phyloP scores from a whole-genome alignment of 2,888 invertebrate species.

The Macroteleia sp. region DNA sequence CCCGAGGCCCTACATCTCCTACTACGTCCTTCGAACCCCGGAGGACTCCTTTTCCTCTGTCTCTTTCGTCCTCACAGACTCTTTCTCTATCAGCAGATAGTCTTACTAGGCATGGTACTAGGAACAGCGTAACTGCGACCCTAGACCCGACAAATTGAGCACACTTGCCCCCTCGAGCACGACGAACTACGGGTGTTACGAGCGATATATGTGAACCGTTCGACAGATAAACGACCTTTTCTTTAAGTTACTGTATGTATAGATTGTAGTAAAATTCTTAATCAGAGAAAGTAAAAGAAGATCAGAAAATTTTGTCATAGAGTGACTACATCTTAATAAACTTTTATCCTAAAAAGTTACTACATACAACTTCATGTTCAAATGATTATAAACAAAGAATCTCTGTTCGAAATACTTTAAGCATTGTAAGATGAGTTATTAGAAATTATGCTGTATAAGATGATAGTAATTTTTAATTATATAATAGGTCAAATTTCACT shows the following conservation, averaged over 20 bases:
- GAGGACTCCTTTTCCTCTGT: constrained; percentile 68
- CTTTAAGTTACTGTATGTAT: constrained; percentile 13
- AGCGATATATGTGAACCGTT: constrained; percentile 79
- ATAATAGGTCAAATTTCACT: too few species aligned
- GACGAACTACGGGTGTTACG: constrained; percentile 71
- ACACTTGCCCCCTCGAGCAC: constrained; percentile 74
- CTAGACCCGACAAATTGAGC: constrained; percentile 82
- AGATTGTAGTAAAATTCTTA: too few species aligned
- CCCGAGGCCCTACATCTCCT: constrained; percentile 81
- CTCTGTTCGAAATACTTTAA: too few species aligned
- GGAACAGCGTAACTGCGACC: constrained; percentile 77
- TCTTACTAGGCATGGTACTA: constrained; percentile 61
- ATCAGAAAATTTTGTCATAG: too few species aligned
- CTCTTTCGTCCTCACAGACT: constrained; percentile 45
- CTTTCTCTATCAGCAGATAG: constrained; percentile 67
- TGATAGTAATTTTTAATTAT: too few species aligned
- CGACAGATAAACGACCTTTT: constrained; percentile 76
- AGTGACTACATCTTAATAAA: too few species aligned
- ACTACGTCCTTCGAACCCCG: constrained; percentile 70
- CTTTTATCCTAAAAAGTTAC: too few species aligned
- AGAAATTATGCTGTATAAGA: too few species aligned
- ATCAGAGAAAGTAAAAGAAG: too few species aligned
- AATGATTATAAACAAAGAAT: too few species aligned
- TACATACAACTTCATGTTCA: too few species aligned
- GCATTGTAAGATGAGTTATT: too few species aligned